These are phyloP conservation scores for Harpagifer antarcticus DNA, from an alignment of 2,797 vertebrate species.

Conservation along the genomic window DNA sequence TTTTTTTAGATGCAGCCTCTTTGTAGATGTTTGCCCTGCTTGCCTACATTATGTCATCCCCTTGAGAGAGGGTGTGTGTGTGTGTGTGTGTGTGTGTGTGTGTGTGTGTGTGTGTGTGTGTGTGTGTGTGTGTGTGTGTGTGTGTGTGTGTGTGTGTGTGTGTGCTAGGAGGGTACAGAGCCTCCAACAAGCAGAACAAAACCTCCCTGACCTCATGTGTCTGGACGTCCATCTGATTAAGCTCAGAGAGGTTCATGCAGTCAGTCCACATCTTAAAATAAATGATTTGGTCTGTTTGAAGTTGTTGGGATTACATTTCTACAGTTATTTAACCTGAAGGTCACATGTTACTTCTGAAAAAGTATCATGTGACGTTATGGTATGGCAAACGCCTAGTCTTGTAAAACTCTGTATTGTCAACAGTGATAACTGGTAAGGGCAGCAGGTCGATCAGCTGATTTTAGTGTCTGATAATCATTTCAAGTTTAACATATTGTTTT, in stretches of 20 bases:
- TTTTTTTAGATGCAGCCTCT: slow-evolving; percentile 20
- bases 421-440: not conserved
- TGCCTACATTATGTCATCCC: slow-evolving; percentile 4
- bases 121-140: slow-evolving; percentile 46
- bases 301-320: slow-evolving; percentile 9
- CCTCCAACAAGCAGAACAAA: not conserved
- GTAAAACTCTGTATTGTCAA: not conserved
- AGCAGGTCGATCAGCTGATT: not conserved
- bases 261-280: not conserved
- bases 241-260: not conserved
- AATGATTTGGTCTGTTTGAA: not conserved
- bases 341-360: slow-evolving; percentile 13
- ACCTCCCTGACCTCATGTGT: slow-evolving; percentile 10
- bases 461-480: not conserved
- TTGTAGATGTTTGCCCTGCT: slow-evolving; percentile 27
- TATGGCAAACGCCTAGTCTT: not conserved
- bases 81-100: slow-evolving; percentile 34
- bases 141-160: slow-evolving; percentile 36
- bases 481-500: not conserved
- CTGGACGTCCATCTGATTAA: not conserved
- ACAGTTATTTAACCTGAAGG: not conserved
- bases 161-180: not conserved
- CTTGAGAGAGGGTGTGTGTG: slow-evolving; percentile 48
- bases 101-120: slow-evolving; percentile 40
- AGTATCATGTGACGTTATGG: not conserved